Conservation (phyloP, 2,797 vertebrate species). For the Cyprinella venusta region DNA sequence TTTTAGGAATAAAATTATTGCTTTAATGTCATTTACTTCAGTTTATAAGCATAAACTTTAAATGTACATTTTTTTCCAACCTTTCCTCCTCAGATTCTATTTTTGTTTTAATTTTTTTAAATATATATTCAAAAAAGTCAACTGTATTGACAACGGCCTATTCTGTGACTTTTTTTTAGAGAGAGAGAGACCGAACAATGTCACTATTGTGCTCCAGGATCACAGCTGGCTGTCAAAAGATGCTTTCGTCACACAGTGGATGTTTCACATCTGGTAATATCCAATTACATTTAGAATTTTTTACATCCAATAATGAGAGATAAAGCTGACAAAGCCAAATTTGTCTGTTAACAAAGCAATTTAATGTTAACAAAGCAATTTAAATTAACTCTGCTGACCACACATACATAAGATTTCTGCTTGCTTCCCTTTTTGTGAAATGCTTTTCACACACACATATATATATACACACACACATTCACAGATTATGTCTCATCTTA, state of each 20-base stretch:
- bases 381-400: not conserved
- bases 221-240: slow-evolving; percentile 73
- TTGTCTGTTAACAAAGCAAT: not conserved
- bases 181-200: slow-evolving; percentile 64
- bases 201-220: slow-evolving; percentile 66
- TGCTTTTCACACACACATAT: not conserved
- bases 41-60: not conserved
- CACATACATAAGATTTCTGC: slow-evolving; percentile 4
- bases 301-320: slow-evolving; percentile 1
- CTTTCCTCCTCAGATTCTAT: not conserved
- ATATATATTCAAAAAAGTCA: slow-evolving; percentile 55
- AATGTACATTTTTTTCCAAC: not conserved
- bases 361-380: slow-evolving; percentile 20
- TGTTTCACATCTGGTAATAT: not conserved
- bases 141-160: slow-evolving; percentile 49
- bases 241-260: slow-evolving; percentile 1
- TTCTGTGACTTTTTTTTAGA: not conserved
- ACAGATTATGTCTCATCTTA: slow-evolving; percentile 24
- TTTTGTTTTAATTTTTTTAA: not conserved
- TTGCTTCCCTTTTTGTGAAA: slow-evolving; percentile 17
- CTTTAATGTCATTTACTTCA: not conserved
- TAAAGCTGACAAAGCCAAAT: not conserved
- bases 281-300: not conserved
- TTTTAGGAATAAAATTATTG: not conserved
- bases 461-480: not conserved